Evolutionary conservation across 1,140 invertebrate genomes (phyloP).

Genomic region (Drosophila willistoni): DNA sequence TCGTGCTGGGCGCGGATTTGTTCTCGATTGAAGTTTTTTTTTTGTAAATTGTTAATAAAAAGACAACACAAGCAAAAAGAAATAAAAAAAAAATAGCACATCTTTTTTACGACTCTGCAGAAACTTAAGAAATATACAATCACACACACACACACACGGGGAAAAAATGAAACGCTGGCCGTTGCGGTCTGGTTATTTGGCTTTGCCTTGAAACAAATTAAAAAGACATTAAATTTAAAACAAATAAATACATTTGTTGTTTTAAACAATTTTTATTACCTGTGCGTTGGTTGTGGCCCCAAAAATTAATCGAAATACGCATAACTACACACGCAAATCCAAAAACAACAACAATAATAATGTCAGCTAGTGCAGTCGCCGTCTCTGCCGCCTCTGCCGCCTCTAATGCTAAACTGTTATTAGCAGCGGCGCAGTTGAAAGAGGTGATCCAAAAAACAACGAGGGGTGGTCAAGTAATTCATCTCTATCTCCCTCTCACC

Average conservation of each 20-base stretch:
- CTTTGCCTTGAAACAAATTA: slow-evolving; percentile 71
- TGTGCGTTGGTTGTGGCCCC: slow-evolving; percentile 52
- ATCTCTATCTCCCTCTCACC: too few relatives aligned
- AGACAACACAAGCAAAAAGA: neutral
- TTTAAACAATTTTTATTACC: slow-evolving; percentile 80
- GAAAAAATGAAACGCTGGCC: slow-evolving; percentile 37
- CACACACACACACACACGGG: slow-evolving; percentile 4
- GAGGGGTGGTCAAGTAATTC: slow-evolving; percentile 25
- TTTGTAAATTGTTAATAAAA: slow-evolving; percentile 15
- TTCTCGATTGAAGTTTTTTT: slow-evolving; percentile 5
- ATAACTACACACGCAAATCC: neutral
- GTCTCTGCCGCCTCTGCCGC: neutral
- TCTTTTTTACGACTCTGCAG: slow-evolving; percentile 39
- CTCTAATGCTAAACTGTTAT: neutral
- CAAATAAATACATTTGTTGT: slow-evolving; percentile 76
- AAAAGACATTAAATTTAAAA: slow-evolving; percentile 72
- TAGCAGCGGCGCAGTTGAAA: slow-evolving; percentile 1
- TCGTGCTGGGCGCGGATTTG: slow-evolving; percentile 19
- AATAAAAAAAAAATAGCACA: slow-evolving; percentile 4
- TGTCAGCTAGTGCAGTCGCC: slow-evolving; percentile 33
- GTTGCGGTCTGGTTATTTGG: slow-evolving; percentile 41
- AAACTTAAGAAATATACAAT: slow-evolving; percentile 26
- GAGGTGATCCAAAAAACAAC: slow-evolving; percentile 28
- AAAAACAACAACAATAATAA: slow-evolving; percentile 42
- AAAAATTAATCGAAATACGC: slow-evolving; percentile 19